Evolutionary conservation across 2,888 invertebrate species (phyloP).

Genomic region (Eupithecia centaureata): DNA sequence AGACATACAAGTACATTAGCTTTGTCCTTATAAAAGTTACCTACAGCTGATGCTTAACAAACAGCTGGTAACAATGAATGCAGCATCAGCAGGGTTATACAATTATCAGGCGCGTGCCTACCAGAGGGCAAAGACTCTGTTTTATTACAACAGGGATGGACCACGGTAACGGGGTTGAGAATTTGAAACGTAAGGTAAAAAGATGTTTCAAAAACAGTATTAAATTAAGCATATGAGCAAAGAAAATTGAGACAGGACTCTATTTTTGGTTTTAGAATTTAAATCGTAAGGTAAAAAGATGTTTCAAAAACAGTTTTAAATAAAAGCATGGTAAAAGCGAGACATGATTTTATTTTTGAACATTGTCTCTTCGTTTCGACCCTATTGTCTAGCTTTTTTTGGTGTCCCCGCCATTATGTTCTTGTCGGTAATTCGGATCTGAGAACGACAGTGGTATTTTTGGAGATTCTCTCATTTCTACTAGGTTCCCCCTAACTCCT

Average conservation of each 20-base stretch:
- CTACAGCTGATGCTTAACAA: conserved; percentile 11
- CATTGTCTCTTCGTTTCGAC: background rate
- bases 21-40: background rate
- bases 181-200: conserved; percentile 8
- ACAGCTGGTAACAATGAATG: conserved; percentile 56
- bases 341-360: no score
- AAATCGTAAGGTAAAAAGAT: background rate
- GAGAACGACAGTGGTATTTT: no score
- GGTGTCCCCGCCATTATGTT: background rate
- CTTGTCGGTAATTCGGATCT: no score
- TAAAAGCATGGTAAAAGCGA: no score
- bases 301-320: no score
- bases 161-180: background rate
- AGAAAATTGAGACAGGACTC: no score
- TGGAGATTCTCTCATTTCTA: no score
- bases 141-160: conserved; percentile 36
- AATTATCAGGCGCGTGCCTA: conserved; percentile 42
- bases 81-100: conserved; percentile 50
- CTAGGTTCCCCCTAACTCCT: background rate
- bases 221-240: no score
- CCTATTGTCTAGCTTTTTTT: background rate
- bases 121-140: conserved; percentile 72
- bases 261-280: background rate
- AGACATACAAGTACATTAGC: background rate
- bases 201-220: no score